Evolutionary conservation across 2,888 invertebrate species (phyloP).

Genomic region (Poecilobothrus nobilitatus): DNA sequence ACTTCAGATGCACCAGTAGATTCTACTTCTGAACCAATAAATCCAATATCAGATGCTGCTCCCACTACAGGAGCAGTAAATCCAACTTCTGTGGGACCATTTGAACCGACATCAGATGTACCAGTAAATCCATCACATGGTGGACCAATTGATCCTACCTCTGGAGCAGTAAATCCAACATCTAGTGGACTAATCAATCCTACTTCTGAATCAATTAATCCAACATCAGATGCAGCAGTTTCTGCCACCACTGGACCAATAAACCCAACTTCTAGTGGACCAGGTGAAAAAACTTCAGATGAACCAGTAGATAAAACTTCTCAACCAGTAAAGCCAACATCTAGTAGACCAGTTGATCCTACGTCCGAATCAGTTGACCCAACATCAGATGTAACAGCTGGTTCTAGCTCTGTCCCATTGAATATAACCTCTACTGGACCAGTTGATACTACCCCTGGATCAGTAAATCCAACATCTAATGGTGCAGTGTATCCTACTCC

Average conservation of each 20-base stretch:
- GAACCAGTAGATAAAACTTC: not conserved
- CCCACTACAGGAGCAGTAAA: not conserved
- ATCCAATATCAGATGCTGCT: not conserved
- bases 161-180: not conserved
- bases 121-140: not conserved
- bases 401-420: too few species aligned
- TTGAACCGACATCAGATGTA: not conserved
- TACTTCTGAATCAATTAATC: not conserved
- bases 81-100: not conserved
- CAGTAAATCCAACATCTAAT: not conserved
- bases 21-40: not conserved
- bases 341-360: too few species aligned
- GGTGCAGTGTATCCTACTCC: not conserved
- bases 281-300: not conserved
- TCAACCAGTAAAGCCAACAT: too few species aligned
- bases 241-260: not conserved
- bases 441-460: not conserved
- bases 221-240: not conserved
- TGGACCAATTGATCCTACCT: too few species aligned
- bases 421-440: not conserved
- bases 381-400: constrained; percentile 2
- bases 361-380: not conserved
- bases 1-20: not conserved
- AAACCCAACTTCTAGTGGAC: not conserved
- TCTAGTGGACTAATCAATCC: not conserved